A percentile compares a stretch with the other conserved stretches of the same genome.
Evolutionary conservation across 1,140 invertebrate species (phyloP).

Genomic region (Leptinotarsa defecta): DNA sequence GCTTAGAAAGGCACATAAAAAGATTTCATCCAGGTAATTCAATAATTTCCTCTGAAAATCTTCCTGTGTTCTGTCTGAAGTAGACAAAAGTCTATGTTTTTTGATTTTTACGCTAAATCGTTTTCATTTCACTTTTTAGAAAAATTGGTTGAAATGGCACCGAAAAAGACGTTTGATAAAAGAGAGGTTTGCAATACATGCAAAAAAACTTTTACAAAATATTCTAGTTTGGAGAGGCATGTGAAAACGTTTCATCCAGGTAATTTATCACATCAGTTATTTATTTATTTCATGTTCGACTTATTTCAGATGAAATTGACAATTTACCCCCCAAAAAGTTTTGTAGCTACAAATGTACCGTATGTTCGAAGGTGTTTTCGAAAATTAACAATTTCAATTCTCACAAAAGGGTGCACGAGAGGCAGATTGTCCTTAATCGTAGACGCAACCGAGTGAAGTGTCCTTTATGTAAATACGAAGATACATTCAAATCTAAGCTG

Average conservation of each 20-base stretch:
- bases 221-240: background rate
- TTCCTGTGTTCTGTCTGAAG: too few relatives aligned
- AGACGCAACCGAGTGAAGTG: constrained; percentile 18
- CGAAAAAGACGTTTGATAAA: too few relatives aligned
- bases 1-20: background rate
- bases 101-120: too few relatives aligned
- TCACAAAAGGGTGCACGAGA: background rate
- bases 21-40: constrained; percentile 4
- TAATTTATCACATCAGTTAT: too few relatives aligned
- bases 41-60: background rate
- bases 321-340: background rate
- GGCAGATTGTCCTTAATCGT: background rate
- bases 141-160: too few relatives aligned
- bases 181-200: background rate
- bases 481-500: constrained; percentile 7
- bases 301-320: background rate
- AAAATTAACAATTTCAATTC: background rate
- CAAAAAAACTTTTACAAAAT: constrained; percentile 1
- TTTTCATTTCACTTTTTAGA: background rate
- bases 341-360: background rate
- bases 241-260: constrained; percentile 13
- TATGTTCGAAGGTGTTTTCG: background rate
- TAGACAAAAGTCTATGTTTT: too few relatives aligned
- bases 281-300: too few relatives aligned
- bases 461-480: constrained; percentile 21